A percentile compares a stretch with the other conserved stretches of the same genome.
Evolutionary conservation across 2,113 vertebrate species (phyloP).

Genomic region (Silurus asotus): DNA sequence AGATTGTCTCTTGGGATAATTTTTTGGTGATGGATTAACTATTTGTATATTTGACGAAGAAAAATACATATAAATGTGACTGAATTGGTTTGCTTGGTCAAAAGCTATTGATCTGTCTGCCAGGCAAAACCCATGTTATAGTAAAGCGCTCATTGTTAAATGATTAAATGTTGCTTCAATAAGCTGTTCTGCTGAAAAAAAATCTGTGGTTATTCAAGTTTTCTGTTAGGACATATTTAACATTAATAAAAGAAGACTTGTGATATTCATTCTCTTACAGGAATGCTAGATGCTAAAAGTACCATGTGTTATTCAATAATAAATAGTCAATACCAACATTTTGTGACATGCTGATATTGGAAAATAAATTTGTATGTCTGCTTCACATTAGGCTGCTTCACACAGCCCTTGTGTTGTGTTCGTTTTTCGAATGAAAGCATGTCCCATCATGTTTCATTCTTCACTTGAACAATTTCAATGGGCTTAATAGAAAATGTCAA

Average conservation of each 20-base stretch:
- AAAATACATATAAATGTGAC: neutral
- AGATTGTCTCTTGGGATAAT: constrained; percentile 4
- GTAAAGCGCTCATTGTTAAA: neutral
- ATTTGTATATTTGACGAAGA: neutral
- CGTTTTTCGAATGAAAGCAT: neutral
- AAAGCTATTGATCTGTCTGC: neutral
- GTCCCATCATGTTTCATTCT: neutral
- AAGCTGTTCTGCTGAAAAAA: neutral
- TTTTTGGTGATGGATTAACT: neutral
- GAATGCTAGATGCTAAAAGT: neutral
- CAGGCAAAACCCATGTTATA: neutral
- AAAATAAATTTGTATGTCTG: neutral
- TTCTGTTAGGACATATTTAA: neutral
- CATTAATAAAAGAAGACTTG: neutral
- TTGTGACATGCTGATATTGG: neutral
- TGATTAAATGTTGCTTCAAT: neutral
- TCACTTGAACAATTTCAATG: neutral
- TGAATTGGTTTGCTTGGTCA: neutral
- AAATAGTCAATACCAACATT: neutral
- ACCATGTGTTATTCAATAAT: neutral
- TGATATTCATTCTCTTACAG: neutral
- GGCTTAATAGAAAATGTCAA: neutral
- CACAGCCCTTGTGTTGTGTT: neutral
- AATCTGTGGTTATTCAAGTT: neutral
- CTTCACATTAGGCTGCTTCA: neutral